A percentile compares a stretch with the other conserved stretches of the same genome.
phyloP scores from a whole-genome alignment of 2,797 vertebrate species.

The Tauraco hartlaubi region DNA sequence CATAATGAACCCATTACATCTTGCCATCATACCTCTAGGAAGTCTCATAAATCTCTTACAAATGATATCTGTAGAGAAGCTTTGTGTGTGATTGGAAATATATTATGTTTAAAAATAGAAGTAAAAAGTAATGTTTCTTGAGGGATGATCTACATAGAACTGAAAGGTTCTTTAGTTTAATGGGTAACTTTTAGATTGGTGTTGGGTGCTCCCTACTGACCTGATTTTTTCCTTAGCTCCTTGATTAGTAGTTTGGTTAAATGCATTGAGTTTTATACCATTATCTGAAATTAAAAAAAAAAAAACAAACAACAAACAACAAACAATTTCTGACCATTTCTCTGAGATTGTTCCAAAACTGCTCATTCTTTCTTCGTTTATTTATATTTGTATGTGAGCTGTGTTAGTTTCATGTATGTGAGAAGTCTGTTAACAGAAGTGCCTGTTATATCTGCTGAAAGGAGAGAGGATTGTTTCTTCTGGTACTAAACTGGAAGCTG shows the following conservation, averaged over 20 bases:
- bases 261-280: background rate
- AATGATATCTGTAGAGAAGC: background rate
- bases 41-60: background rate
- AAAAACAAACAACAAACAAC: background rate
- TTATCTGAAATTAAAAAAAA: background rate
- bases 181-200: background rate
- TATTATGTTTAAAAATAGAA: background rate
- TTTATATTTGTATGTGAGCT: background rate
- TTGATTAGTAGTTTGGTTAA: background rate
- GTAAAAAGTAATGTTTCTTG: background rate
- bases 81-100: background rate
- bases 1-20: background rate
- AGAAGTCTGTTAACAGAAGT: background rate
- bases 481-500: background rate
- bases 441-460: background rate
- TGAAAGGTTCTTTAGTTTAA: background rate
- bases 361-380: background rate
- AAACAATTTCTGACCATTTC: background rate
- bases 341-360: background rate
- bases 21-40: background rate
- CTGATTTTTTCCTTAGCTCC: background rate
- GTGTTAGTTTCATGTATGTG: background rate
- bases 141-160: background rate
- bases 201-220: background rate
- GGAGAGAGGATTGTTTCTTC: background rate